Percentiles rank a stretch among this genome's conserved stretches.
These are phyloP conservation scores for Boulengeromyrus knoepffleri DNA, from an alignment of 2,113 vertebrate species.

Conservation along the genomic window DNA sequence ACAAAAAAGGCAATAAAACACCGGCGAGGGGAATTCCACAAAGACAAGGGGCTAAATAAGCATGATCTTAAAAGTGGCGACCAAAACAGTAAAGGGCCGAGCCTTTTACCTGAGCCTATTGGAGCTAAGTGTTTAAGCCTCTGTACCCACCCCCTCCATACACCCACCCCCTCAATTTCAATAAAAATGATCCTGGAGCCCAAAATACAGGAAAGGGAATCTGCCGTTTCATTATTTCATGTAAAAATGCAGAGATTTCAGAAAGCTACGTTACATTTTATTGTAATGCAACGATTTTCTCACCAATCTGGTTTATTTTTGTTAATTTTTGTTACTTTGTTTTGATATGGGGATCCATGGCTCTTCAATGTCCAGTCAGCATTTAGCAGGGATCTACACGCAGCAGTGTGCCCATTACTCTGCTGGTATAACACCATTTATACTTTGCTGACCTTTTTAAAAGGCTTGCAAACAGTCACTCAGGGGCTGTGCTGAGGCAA, in stretches of 20 bases:
- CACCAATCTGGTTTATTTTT: conserved; percentile 50
- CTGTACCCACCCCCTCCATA: not conserved
- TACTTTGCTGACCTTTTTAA: not conserved
- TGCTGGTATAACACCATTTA: not conserved
- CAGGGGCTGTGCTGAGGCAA: not conserved
- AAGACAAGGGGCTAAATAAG: conserved; percentile 33
- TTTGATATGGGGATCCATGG: conserved; percentile 9
- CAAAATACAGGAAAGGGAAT: not conserved
- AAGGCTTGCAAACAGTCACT: not conserved
- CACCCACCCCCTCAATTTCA: not conserved
- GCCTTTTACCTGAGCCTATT: conserved; percentile 34
- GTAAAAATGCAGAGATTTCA: not conserved
- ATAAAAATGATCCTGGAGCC: not conserved
- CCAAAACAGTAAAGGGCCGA: conserved; percentile 48
- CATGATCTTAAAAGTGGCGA: conserved; percentile 43
- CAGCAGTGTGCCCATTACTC: not conserved
- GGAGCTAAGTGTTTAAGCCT: conserved; percentile 14
- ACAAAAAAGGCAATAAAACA: conserved; percentile 53
- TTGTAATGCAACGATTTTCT: conserved; percentile 35
- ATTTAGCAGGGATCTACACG: not conserved
- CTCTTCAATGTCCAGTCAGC: not conserved
- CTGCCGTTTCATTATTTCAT: not conserved
- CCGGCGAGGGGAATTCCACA: conserved; percentile 52
- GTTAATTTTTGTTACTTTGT: not conserved
- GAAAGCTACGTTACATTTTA: not conserved